Base-by-base conservation (phyloP, 2,888 invertebrate species). In the Bedellia somnulentella region DNA sequence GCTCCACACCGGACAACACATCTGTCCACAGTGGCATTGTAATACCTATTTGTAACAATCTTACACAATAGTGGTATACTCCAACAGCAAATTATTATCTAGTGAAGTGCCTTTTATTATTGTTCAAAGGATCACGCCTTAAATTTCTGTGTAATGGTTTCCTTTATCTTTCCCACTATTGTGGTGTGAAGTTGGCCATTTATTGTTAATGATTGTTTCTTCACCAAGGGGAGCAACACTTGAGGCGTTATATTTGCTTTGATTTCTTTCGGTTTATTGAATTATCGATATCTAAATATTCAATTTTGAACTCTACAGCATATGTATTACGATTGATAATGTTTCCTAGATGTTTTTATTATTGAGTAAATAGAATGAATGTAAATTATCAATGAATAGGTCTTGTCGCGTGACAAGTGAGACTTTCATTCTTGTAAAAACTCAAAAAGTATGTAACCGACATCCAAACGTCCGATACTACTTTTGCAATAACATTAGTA, bases 101-200 rank as follows among this genome's bases (percentile, higher is more conserved):
- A 64, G 61, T 63, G 55, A 50, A 56, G 46, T 41, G n/a, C 41
- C 47, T 35, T 39, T 49, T 36, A 38, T 34, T 38, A 37, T 43
- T 45, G 45, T 6, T 70, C 68, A 73, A 71, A 55, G 43, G 60
- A 49, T 53, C 59, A 59, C 62, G 59, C 67, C 64, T 60, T 47
- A 66, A 61, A 70, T 67, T 64, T 70, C 68, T 64, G 59, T 71
- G 61, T 75, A 75, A 73, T 68, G 60, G 61, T 59, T 49, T 41
- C 59, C 48, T 62, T 73, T 70, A 64, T 71, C 57, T 73, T 58
- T 58, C 46, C 44, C 35, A 43, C 52, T 46, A 62, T 73, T 71
- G 68, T 70, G 62, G 62, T 38, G 51, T 57, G 45, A 52, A 63
- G 61, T 56, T 56, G 59, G 48, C 66, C 61, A 71, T 73, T 70